Evolutionary conservation across 2,797 vertebrate genomes (phyloP), one percentile per base, ranked within the genome.

Genomic region (Micropoecilia bifurca): DNA sequence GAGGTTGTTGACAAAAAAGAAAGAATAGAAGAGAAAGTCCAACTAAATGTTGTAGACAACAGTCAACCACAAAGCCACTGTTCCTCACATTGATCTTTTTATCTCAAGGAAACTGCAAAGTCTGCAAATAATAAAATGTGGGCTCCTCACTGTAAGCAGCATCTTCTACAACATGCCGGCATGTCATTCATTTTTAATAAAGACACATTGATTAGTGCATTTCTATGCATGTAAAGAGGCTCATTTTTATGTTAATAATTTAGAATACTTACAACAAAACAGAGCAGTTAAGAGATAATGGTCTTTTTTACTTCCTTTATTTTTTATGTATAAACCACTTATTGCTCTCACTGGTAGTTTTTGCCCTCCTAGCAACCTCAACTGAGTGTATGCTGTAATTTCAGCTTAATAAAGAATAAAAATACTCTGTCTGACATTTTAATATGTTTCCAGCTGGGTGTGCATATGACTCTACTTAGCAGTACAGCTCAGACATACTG

Each of bases 191-290:
- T 48, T 71, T 12, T 14, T 47, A 73, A 72, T 63, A 73, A 20
- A 39, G 9, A 73, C 33, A 8, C 55, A 63, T 57, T 66, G 39
- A 81, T 81, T 36, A 20, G 30, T 43, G 33, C 47, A 74, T 28
- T 0, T 74, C 47, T 76, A 18, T 33, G 78, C 47, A 79, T 69
- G 30, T 68, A 66, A 0, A 73, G 3, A 55, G 22, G 50, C 48
- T 39, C 43, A 48, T 30, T 76, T 68, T 73, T 55, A 41, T 22
- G 39, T 81, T 77, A 81, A 73, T 81, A 3, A 73, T 68, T 68
- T 28, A 68, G 13, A 18, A 53, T 53, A 45, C 8, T 7, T 46
- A 53, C 6, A 76, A 53, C 47, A 41, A 25, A 69, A 50, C 57
- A 66, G 25, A 75, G 39, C 30, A 80, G 78, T 69, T 75, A 46